Evolutionary conservation across 2,113 vertebrate species (phyloP).

Genomic region (Tragelaphus buxtoni): DNA sequence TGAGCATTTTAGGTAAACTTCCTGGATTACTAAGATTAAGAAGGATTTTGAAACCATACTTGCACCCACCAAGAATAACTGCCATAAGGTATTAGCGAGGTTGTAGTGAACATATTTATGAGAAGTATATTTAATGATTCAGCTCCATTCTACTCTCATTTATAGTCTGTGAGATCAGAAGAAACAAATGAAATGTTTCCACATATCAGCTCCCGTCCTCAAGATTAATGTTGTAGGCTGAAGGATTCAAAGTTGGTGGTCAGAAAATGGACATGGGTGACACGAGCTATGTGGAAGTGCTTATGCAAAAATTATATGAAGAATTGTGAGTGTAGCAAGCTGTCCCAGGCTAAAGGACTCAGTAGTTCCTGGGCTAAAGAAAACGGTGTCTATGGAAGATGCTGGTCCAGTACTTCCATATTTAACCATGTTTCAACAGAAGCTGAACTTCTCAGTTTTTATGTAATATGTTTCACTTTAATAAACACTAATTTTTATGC

Average conservation of each 20-base stretch:
- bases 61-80: neutral
- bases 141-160: neutral
- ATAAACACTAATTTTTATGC: neutral
- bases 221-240: neutral
- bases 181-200: neutral
- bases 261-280: neutral
- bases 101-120: neutral
- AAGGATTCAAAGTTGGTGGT: neutral
- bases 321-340: neutral
- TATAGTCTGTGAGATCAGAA: neutral
- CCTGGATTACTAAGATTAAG: neutral
- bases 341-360: neutral
- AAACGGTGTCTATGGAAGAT: neutral
- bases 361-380: neutral
- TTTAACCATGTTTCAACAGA: neutral
- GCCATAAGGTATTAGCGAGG: neutral
- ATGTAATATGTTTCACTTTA: neutral
- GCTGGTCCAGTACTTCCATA: neutral
- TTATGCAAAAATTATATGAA: neutral
- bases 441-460: neutral
- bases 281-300: neutral
- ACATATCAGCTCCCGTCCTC: neutral
- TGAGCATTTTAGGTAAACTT: neutral
- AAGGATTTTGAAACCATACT: neutral
- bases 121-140: neutral